Evolutionary conservation across 1,140 invertebrate genomes (phyloP), one percentile per base, ranked within the genome.

Genomic region (Lethocerus indicus): DNA sequence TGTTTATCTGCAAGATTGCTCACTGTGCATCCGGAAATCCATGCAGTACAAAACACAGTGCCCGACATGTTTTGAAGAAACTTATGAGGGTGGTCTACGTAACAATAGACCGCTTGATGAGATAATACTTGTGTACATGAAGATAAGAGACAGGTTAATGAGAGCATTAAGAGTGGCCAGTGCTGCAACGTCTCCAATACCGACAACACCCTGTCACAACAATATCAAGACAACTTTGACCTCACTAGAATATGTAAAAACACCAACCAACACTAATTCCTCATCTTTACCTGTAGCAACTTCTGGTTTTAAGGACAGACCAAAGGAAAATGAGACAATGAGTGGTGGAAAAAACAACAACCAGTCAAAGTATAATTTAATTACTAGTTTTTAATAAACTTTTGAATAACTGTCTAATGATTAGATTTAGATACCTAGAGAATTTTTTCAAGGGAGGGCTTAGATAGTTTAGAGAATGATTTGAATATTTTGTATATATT

Each of bases 1-100:
- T 43, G 53, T 53, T 55, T 47, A 46, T 45, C 61, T 62, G 65
- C 40, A 57, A 75, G 73, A 70, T 63, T 75, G 73, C 57, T 74
- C 72, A 0, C 39, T 73, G 6, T 75, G 73, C 47, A 74, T 75
- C 28, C 61, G 72, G 51, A 70, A 67, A 40, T 72, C 67, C 54
- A 61, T 75, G 39, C 64, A 66, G 47, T 71, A 69, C 37, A 72
- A 71, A 59, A 65, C 64, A 0, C 63, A 71, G 47, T 75, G 73
- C 56, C 73, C 73, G 12, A 55, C 56, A 14, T 75, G 73, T 59
- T 72, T 66, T 50, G 59, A 64, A 50, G 64, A 69, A 57, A 63
- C 65, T 29, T 66, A 64, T 51, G 71, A 73, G 47, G 65, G 64
- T 52, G 66, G 71, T 52, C 59, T 74, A 1, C 58, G 67, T 24